Base-by-base conservation (phyloP, 2,797 vertebrate genomes). In the Erethizon dorsatum region DNA sequence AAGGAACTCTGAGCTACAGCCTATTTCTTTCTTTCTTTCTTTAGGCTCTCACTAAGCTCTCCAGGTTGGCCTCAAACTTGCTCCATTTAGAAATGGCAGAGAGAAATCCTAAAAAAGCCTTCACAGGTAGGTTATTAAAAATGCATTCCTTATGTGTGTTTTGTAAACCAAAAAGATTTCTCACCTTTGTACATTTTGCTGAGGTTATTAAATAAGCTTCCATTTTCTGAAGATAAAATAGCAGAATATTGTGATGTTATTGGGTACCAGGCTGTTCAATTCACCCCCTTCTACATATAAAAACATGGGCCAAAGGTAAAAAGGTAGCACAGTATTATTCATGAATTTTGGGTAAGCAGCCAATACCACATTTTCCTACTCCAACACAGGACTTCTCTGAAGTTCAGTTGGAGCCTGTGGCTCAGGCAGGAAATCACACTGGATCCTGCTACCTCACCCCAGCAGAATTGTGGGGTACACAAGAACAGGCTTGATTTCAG, bases 121-220 rank as follows among this genome's bases (percentile, higher is more conserved):
- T 45, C 61, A 77, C 69, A 47, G n/a, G 10, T 24, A 12, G 5
- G 4, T 56, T 91, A 71, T 83, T 57, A 18, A 79, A 85, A 84
- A 26, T 33, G 10, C 26, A 54, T 61, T 71, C 52, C 83, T 59
- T 57, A 5, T 28, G 15, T 41, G 9, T 59, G 63, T 59, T 93
- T 83, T 83, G 18, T 75, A 63, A 91, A 84, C 20, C 67, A 31
- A 83, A 80, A 85, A 63, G 59, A 73, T 47, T 78, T 45, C 63
- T 80, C 79, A 18, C 59, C 45, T 93, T 75, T 80, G 0, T 56
- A 50, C 9, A 67, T 75, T 83, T 90, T 89, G 28, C 63, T 84
- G 20, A 77, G 37, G 71, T 96, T 89, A 56, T 85, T 83, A 77
- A 90, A 80, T 85, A 47, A 37, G n/a, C 56, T 90, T 86, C 88